A percentile compares a stretch with the other conserved stretches of the same genome.
phyloP scores from a whole-genome alignment of 2,113 vertebrate genomes.

The Epinephelus cyanopodus region DNA sequence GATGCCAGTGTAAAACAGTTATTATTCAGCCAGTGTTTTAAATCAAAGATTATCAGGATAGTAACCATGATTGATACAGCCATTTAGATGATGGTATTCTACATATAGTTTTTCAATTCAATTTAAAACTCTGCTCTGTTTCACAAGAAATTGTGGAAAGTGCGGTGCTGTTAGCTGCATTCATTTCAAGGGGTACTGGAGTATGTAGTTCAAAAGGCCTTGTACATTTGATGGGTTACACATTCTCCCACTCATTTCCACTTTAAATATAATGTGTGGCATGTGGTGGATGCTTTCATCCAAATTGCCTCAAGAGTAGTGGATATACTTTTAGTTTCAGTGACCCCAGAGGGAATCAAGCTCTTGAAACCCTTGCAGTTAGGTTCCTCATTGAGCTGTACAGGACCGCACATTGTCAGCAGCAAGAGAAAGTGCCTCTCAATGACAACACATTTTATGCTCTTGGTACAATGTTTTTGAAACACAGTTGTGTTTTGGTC shows the following conservation, averaged over 20 bases:
- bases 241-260: slow-evolving; percentile 69
- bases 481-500: slow-evolving; percentile 29
- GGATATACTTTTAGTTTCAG: slow-evolving; percentile 60
- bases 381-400: slow-evolving; percentile 45
- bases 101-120: slow-evolving; percentile 1
- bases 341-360: slow-evolving; percentile 65
- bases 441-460: slow-evolving; percentile 28
- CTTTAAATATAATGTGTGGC: slow-evolving; percentile 58
- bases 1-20: background rate
- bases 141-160: slow-evolving; percentile 25
- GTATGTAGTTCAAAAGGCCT: slow-evolving; percentile 51
- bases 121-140: background rate
- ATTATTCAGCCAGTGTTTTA: background rate
- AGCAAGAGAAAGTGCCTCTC: slow-evolving; percentile 54
- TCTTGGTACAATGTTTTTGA: slow-evolving; percentile 27
- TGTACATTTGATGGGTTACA: slow-evolving; percentile 48
- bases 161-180: slow-evolving; percentile 30
- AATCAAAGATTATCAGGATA: background rate
- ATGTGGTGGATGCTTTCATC: slow-evolving; percentile 60
- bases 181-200: slow-evolving; percentile 43
- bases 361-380: slow-evolving; percentile 55
- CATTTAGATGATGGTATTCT: background rate
- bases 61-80: background rate
- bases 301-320: slow-evolving; percentile 57
- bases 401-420: slow-evolving; percentile 38